Percentiles rank a stretch among this genome's conserved stretches.
Evolutionary conservation across 2,113 vertebrate genomes (phyloP).

Genomic region (Misgurnus anguillicaudatus): DNA sequence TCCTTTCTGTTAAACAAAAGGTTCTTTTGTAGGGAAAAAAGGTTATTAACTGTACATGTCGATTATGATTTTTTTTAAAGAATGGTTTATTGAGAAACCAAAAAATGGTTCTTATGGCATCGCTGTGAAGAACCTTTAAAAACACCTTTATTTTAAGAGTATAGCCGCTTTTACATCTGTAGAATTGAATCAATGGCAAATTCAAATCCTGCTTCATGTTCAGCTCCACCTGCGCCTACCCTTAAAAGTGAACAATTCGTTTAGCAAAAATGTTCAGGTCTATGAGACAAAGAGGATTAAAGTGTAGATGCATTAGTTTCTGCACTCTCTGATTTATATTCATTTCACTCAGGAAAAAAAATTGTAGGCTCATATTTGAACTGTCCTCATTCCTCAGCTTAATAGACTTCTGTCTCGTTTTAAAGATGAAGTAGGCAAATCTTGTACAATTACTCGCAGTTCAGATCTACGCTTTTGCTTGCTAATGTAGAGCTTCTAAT

Average conservation of each 20-base stretch:
- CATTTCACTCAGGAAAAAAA: background rate
- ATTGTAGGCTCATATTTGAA: background rate
- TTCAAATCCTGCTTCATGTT: slow-evolving; percentile 18
- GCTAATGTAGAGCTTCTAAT: slow-evolving; percentile 20
- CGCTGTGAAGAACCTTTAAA: too few relatives aligned
- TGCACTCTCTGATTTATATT: slow-evolving; percentile 32
- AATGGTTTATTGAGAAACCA: too few relatives aligned
- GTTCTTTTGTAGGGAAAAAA: too few relatives aligned
- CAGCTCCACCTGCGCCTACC: background rate
- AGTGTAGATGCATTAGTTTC: slow-evolving; percentile 27
- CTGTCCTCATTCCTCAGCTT: slow-evolving; percentile 6
- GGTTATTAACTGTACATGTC: background rate
- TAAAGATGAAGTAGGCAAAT: background rate
- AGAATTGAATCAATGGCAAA: background rate
- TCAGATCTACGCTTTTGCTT: background rate
- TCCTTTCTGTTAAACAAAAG: too few relatives aligned
- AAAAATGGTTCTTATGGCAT: too few relatives aligned
- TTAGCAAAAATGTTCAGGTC: slow-evolving; percentile 24
- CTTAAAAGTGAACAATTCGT: slow-evolving; percentile 30
- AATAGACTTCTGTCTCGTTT: slow-evolving; percentile 48
- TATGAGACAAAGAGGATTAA: slow-evolving; percentile 32
- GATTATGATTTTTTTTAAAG: too few relatives aligned
- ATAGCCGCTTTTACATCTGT: background rate
- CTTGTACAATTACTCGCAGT: slow-evolving; percentile 1
- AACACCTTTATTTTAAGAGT: too few relatives aligned